phyloP scores from a whole-genome alignment of 2,797 vertebrate species.

The Gymnoscopelus microlampas region DNA sequence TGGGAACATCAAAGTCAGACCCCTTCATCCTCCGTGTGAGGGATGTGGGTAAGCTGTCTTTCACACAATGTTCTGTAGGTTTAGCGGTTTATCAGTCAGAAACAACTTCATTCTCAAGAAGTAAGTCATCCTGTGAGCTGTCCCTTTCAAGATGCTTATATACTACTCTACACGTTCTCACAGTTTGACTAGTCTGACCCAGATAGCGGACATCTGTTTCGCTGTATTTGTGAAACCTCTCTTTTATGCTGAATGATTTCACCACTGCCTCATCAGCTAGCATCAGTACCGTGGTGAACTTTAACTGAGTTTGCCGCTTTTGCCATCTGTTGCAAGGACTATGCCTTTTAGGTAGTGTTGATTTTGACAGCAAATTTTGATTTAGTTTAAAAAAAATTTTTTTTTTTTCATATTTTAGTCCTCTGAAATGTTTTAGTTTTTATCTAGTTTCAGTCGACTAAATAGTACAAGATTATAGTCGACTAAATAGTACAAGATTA shows the following conservation, averaged over 20 bases:
- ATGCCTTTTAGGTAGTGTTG: background rate
- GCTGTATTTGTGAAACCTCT: conserved; percentile 6
- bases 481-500: too few relatives aligned
- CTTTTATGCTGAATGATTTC: background rate
- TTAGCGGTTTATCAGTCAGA: background rate
- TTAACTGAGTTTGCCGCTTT: background rate
- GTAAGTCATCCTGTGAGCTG: conserved; percentile 24
- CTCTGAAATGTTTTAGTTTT: too few relatives aligned
- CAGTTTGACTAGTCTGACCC: conserved; percentile 37
- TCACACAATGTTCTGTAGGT: background rate
- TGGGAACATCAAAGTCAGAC: conserved; percentile 79
- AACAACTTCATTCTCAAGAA: background rate
- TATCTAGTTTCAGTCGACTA: too few relatives aligned
- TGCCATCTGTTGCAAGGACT: background rate
- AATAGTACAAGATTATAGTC: too few relatives aligned
- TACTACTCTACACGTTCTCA: background rate
- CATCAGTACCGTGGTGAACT: background rate
- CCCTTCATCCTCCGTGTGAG: conserved; percentile 63
- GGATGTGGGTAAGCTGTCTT: conserved; percentile 77
- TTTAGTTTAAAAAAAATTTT: too few relatives aligned
- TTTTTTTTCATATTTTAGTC: too few relatives aligned
- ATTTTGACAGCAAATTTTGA: too few relatives aligned
- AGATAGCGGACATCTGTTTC: conserved; percentile 8
- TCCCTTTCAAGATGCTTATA: conserved; percentile 12
- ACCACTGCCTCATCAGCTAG: background rate